Evolutionary conservation across 2,113 vertebrate genomes (phyloP).

Genomic region (Osmerus mordax): DNA sequence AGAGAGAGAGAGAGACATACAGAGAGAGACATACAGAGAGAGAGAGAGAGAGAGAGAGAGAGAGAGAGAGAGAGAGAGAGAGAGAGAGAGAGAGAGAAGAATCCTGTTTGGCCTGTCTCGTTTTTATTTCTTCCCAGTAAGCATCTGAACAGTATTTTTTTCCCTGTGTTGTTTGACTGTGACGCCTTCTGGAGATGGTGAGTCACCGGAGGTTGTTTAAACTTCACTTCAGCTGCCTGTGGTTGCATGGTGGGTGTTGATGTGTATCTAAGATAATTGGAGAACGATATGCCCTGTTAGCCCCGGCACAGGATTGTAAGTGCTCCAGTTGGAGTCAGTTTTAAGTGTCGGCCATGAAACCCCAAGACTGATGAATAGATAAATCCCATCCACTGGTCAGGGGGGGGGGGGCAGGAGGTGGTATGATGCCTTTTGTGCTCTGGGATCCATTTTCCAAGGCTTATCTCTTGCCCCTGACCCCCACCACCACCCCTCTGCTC

Average conservation of each 20-base stretch:
- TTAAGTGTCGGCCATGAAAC: constrained; percentile 19
- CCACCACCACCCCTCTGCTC: constrained; percentile 28
- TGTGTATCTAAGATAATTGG: constrained; percentile 41
- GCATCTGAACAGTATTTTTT: too few relatives aligned
- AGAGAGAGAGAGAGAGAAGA: too few relatives aligned
- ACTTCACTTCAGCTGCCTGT: background rate
- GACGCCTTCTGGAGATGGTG: background rate
- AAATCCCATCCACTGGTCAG: background rate
- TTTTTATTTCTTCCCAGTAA: too few relatives aligned
- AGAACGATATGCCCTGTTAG: constrained; percentile 34
- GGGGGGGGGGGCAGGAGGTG: constrained; percentile 14
- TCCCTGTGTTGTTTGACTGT: too few relatives aligned
- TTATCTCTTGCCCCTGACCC: constrained; percentile 61
- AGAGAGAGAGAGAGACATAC: too few relatives aligned
- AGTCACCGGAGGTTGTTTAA: constrained; percentile 1
- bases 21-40: too few relatives aligned
- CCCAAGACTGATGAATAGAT: background rate
- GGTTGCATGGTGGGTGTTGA: constrained; percentile 3
- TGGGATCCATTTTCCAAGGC: constrained; percentile 65
- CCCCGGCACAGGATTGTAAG: constrained; percentile 15
- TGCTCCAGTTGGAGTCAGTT: constrained; percentile 9
- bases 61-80: too few relatives aligned
- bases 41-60: too few relatives aligned
- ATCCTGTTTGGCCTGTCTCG: too few relatives aligned
- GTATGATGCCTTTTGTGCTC: constrained; percentile 55